phyloP scores from a whole-genome alignment of 1,140 invertebrate species.

The Formica exsecta region DNA sequence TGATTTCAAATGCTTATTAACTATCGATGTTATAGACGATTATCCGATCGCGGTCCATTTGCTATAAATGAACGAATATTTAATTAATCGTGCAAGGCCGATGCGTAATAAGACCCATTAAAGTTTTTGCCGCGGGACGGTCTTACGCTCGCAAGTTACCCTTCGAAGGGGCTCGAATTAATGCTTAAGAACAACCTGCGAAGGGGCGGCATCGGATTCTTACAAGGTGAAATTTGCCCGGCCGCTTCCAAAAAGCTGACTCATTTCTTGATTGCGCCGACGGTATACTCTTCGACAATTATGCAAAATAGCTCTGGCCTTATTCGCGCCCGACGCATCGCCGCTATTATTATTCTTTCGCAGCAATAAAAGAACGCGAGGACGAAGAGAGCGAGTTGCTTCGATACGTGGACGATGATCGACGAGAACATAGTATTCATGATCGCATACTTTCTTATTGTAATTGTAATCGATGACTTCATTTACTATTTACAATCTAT shows the following conservation, averaged over 20 bases:
- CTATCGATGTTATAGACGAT: constrained; percentile 23
- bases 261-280: constrained; percentile 77
- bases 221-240: constrained; percentile 75
- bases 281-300: constrained; percentile 75
- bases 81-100: constrained; percentile 62
- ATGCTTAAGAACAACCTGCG: constrained; percentile 62
- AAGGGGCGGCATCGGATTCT: constrained; percentile 68
- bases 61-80: constrained; percentile 56
- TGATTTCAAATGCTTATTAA: constrained; percentile 55
- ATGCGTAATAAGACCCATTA: constrained; percentile 52
- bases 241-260: constrained; percentile 74
- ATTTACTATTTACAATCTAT: not conserved
- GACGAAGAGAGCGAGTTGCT: constrained; percentile 36
- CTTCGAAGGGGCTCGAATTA: constrained; percentile 47
- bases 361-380: constrained; percentile 70
- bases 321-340: constrained; percentile 74
- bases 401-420: constrained; percentile 12
- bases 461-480: not conserved
- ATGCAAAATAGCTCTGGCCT: constrained; percentile 76
- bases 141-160: constrained; percentile 48
- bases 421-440: not conserved
- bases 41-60: not conserved
- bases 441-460: not conserved
- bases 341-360: constrained; percentile 74
- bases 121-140: constrained; percentile 45